A percentile compares a stretch with the other conserved stretches of the same genome.
These are phyloP conservation scores for Drosophila infuscata DNA, from an alignment of 2,888 invertebrate species.

Conservation along the genomic window DNA sequence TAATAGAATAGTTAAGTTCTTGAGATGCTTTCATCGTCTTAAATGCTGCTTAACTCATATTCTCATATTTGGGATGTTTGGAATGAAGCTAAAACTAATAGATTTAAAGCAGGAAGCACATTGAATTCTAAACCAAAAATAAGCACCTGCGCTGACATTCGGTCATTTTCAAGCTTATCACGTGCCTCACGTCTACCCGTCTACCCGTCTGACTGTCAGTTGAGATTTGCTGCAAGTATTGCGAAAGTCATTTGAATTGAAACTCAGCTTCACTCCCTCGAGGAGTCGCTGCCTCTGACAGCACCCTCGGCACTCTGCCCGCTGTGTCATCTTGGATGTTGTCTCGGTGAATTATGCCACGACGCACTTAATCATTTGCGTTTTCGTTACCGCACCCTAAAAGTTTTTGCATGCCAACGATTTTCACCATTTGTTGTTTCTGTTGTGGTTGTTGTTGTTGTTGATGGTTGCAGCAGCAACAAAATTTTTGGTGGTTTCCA, in stretches of 20 bases:
- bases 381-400: constrained; percentile 73
- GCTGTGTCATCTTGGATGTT: constrained; percentile 51
- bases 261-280: constrained; percentile 20
- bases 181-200: not conserved
- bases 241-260: constrained; percentile 68
- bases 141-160: not conserved
- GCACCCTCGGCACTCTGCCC: constrained; percentile 3
- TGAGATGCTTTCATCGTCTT: not conserved
- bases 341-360: constrained; percentile 76
- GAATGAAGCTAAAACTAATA: not conserved
- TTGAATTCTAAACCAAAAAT: not conserved
- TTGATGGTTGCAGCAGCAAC: constrained; percentile 43
- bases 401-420: constrained; percentile 72
- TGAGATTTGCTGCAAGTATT: constrained; percentile 44
- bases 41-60: not conserved
- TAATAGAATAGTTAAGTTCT: not conserved
- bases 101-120: not conserved
- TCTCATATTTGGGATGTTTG: not conserved
- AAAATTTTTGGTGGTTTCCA: constrained; percentile 35
- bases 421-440: constrained; percentile 43
- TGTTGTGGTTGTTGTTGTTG: constrained; percentile 23
- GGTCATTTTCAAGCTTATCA: constrained; percentile 7
- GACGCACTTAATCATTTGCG: constrained; percentile 78
- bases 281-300: constrained; percentile 25
- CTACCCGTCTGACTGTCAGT: constrained; percentile 24